Evolutionary conservation across 2,113 vertebrate genomes (phyloP), one percentile per base, ranked within the genome.

Genomic region (Elephantulus edwardii): DNA sequence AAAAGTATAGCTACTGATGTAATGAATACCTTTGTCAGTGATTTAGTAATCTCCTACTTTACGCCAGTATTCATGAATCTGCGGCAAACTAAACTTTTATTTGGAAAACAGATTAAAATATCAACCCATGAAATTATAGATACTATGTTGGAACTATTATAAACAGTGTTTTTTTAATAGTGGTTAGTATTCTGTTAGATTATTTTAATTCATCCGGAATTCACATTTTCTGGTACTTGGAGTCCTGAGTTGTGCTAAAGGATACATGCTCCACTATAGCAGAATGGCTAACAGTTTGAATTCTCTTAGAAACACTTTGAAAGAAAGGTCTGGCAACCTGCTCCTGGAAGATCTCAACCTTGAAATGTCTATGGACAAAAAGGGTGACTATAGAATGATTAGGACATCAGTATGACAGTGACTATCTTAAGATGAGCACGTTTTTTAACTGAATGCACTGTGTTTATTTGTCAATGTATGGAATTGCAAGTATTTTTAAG

Each of bases 401-500:
- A 77, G 68, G n/a, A 85, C 28, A 42, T 88, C 75, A 76, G 68
- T 50, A n/a, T 81, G 20, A 80, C 20, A 42, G 33, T 42, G 64
- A 85, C 85, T 58, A 56, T 91, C 68, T 62, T 80, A 93, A 46
- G 26, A 74, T 14, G 20, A 79, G 30, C 68, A 71, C 26, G 33
- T 58, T 75, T 83, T 54, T 50, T 14, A 56, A 81, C 44, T 88
- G 20, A 84, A 88, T n/a, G 5, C 81, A 48, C 76, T 81, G 60
- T 64, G 42, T 68, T 54, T 74, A 54, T 80, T 48, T 72, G 38
- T 84, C 24, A 28, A 72, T 46, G 48, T 48, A 58, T 14, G 54
- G 78, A 66, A 33, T 83, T 88, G 66, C 40, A 93, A 79, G 58
- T 74, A n/a, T 93, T 93, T 30, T 19, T 10, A 77, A 56, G 40